Base-by-base conservation (phyloP, 2,888 invertebrate genomes). In the Tenthredo scrophulariae region DNA sequence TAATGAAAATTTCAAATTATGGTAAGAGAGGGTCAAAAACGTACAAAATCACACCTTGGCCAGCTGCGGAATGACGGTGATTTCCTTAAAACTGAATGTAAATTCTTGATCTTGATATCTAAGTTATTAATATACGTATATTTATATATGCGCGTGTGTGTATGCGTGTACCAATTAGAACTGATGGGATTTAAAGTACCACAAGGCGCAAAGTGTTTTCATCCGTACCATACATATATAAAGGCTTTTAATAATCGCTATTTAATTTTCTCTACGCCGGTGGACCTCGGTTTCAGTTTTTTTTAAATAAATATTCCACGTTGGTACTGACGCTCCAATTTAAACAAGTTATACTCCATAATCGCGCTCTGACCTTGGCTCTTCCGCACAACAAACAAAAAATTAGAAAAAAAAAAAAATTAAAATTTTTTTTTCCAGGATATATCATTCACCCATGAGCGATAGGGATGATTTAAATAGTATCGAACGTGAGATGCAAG, bases 121-220 rank as follows among this genome's bases (percentile, higher is more conserved):
- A 58, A 10, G 18, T 50, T n/a, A 6, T n/a, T 22, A 62, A 33
- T 58, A 58, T 62, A 54, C 9, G 33, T 10, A 22, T 26, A 10
- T 7, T 5, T 58, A 22, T 22, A 22, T 26, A 13, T 22, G 13
- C 22, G 10, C 18, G 26, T 13, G 54, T 50, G 33, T 15, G 29
- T 77, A 33, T 65, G 10, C 26, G 37, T 10, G 33, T 22, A 50
- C 83, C 83, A 83, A 83, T 83, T 83, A 83, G 26, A 70, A 29
- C 43, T 83, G 67, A 83, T 83, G 83, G 29, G 67, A 46, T 83
- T 83, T 83, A 67, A 83, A 83, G 67, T 67, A 83, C 83, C 46
- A 67, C 46, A n/a, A 70, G 46, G 22, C 33, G 26, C 40, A 50
- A 43, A 29, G 46, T 65, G 67, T 83, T 67, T 83, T 46, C 29